These are phyloP conservation scores for Diarsia brunnea DNA, from an alignment of 2,888 invertebrate genomes.

Conservation along the genomic window DNA sequence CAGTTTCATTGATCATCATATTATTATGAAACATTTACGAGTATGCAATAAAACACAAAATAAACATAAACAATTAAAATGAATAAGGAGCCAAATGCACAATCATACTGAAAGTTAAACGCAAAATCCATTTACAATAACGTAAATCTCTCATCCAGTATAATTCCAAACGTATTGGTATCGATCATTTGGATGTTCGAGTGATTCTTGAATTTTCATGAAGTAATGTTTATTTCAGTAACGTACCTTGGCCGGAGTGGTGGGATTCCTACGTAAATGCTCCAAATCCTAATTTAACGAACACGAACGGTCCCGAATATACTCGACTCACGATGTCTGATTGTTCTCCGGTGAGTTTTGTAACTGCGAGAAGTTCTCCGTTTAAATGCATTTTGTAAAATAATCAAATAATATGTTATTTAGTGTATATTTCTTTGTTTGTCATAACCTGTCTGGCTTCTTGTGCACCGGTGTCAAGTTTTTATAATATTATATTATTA, in stretches of 20 bases:
- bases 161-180: constrained; percentile 31
- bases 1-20: background rate
- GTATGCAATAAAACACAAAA: background rate
- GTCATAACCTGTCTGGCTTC: background rate
- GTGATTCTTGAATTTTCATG: constrained; percentile 17
- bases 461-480: constrained; percentile 19
- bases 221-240: constrained; percentile 52
- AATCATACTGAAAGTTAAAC: constrained; percentile 9
- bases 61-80: constrained; percentile 15
- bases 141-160: constrained; percentile 42
- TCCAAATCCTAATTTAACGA: constrained; percentile 45
- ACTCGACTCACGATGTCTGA: background rate
- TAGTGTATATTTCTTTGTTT: background rate
- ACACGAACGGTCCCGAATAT: background rate
- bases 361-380: constrained; percentile 3
- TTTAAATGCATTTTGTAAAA: constrained; percentile 5
- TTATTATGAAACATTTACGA: background rate
- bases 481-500: constrained; percentile 11
- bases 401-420: constrained; percentile 20
- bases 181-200: constrained; percentile 21
- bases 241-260: constrained; percentile 9
- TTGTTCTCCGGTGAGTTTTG: constrained; percentile 20
- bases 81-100: background rate
- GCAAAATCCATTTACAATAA: constrained; percentile 10
- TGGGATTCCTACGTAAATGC: constrained; percentile 29